These are phyloP conservation scores for Atlantisia rogersi DNA, from an alignment of 2,113 vertebrate genomes.

Conservation along the genomic window DNA sequence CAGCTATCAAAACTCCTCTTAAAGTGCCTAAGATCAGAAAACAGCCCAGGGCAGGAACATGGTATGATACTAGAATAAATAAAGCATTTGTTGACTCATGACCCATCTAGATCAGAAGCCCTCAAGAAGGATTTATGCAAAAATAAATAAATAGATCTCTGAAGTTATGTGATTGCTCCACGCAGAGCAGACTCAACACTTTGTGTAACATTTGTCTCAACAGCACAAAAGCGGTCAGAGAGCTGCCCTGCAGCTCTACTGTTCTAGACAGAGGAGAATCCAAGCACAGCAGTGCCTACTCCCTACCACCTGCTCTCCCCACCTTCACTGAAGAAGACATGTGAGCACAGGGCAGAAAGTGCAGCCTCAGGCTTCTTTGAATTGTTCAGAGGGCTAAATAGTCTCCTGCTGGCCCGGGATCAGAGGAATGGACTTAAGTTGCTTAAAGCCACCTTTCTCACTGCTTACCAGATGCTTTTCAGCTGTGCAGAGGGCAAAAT, in stretches of 20 bases:
- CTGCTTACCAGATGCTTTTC: background rate
- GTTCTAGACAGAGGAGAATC: background rate
- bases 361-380: slow-evolving; percentile 1
- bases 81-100: slow-evolving; percentile 24
- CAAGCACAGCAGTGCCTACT: background rate
- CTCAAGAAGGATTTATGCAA: background rate
- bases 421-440: background rate
- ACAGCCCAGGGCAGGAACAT: background rate
- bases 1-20: background rate
- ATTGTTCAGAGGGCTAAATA: background rate
- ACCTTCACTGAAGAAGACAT: slow-evolving; percentile 1
- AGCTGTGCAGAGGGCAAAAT: background rate
- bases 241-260: slow-evolving; percentile 11
- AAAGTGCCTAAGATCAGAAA: slow-evolving; percentile 11
- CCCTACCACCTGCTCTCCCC: background rate
- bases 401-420: background rate
- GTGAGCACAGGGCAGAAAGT: slow-evolving; percentile 23
- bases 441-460: slow-evolving; percentile 18
- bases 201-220: background rate
- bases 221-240: slow-evolving; percentile 20
- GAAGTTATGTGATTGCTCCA: background rate
- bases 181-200: background rate
- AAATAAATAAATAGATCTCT: slow-evolving; percentile 48
- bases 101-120: slow-evolving; percentile 1
- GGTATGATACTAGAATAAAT: background rate